Evolutionary conservation across 2,113 vertebrate species (phyloP).

Genomic region (Serinus canaria): DNA sequence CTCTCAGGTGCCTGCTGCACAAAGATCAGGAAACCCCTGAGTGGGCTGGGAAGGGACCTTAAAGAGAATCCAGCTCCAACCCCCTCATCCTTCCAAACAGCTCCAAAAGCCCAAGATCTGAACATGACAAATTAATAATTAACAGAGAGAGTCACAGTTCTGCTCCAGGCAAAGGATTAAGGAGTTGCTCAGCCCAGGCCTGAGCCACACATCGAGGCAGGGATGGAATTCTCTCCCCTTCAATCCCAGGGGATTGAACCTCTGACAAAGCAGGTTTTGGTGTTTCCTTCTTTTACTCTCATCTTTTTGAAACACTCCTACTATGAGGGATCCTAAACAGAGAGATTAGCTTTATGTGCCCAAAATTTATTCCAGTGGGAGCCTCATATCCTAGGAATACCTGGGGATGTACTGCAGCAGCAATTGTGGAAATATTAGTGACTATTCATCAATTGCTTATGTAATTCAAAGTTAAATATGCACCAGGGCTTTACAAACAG

Average conservation of each 20-base stretch:
- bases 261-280: not conserved
- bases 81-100: not conserved
- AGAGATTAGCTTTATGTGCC: not conserved
- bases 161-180: not conserved
- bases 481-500: not conserved
- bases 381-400: not conserved
- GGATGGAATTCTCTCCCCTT: not conserved
- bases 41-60: not conserved
- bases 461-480: not conserved
- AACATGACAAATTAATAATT: not conserved
- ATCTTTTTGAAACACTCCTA: not conserved
- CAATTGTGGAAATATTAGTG: not conserved
- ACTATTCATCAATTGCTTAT: not conserved
- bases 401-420: not conserved
- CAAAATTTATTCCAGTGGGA: not conserved
- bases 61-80: not conserved
- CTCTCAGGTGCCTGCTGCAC: not conserved
- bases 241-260: not conserved
- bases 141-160: not conserved
- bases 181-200: not conserved
- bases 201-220: too few species aligned
- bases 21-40: not conserved
- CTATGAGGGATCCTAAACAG: not conserved
- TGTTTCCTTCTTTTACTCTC: not conserved
- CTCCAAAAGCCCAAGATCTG: accelerated